These are phyloP conservation scores for Eupelmus urozonus DNA, from an alignment of 2,888 invertebrate genomes.

Conservation along the genomic window DNA sequence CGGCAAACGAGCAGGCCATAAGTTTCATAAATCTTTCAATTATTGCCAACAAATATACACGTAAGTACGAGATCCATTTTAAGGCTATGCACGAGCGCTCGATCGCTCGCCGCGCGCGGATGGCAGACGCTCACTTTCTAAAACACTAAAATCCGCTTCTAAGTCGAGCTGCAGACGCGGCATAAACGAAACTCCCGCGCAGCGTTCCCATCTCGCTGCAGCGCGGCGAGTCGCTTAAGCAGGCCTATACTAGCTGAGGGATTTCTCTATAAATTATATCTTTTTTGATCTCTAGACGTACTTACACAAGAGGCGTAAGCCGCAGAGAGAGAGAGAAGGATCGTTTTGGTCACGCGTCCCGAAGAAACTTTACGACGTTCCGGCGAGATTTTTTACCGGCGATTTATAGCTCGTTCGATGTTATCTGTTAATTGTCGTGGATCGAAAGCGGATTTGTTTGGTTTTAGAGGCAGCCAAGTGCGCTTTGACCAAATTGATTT, in stretches of 20 bases:
- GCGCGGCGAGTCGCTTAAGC: neutral
- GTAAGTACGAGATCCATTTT: too few relatives aligned
- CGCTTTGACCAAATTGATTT: too few relatives aligned
- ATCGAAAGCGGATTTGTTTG: neutral
- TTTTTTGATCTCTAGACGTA: conserved; percentile 23
- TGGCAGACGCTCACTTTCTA: too few relatives aligned
- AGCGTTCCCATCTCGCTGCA: conserved; percentile 1
- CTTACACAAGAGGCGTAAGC: neutral
- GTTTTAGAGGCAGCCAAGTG: neutral
- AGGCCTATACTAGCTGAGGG: conserved; percentile 1
- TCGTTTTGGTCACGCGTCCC: conserved; percentile 35
- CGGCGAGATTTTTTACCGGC: neutral
- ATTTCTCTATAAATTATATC: conserved; percentile 51
- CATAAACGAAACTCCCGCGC: conserved; percentile 1
- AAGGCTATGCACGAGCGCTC: too few relatives aligned
- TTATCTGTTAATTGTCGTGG: neutral
- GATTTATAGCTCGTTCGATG: neutral
- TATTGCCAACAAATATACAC: too few relatives aligned
- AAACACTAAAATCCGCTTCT: too few relatives aligned
- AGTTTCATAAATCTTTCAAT: too few relatives aligned
- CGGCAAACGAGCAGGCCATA: too few relatives aligned
- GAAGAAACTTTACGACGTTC: conserved; percentile 16
- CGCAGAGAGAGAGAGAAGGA: neutral
- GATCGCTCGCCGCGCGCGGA: too few relatives aligned
- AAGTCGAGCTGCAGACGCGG: conserved; percentile 15